Percentiles rank a stretch among this genome's conserved stretches.
Evolutionary conservation across 1,140 invertebrate species (phyloP).

Genomic region (Protaetia brevitarsis): DNA sequence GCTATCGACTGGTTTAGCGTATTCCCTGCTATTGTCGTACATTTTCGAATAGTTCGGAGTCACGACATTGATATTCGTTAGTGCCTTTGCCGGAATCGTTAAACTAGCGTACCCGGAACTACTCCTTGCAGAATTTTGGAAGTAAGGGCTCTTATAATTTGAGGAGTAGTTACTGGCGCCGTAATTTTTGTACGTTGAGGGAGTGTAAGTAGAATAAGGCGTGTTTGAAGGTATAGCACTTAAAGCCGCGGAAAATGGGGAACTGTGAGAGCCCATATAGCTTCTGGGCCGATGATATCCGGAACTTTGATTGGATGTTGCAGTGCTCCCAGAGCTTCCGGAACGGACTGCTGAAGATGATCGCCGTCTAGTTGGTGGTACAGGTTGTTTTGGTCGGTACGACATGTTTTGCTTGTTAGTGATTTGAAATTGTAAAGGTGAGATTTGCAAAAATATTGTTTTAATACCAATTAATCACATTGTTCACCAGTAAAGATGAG

Average conservation of each 20-base stretch:
- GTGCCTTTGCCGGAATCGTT: conserved; percentile 44
- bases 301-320: conserved; percentile 20
- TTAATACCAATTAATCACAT: no score
- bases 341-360: conserved; percentile 36
- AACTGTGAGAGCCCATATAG: conserved; percentile 39
- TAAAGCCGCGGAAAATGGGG: conserved; percentile 25
- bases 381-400: conserved; percentile 37
- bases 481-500: no score
- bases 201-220: conserved; percentile 43
- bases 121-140: conserved; percentile 40
- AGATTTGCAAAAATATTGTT: no score
- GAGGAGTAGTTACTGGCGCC: conserved; percentile 34
- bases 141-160: conserved; percentile 46
- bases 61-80: conserved; percentile 37
- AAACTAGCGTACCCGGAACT: conserved; percentile 41
- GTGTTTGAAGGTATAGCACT: conserved; percentile 34
- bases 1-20: not conserved
- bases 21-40: conserved; percentile 34
- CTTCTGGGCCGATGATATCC: conserved; percentile 50
- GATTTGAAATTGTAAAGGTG: no score
- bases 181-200: conserved; percentile 35
- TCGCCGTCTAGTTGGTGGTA: conserved; percentile 32
- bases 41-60: conserved; percentile 37
- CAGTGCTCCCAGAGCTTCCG: not conserved
- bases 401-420: conserved; percentile 29